Evolutionary conservation across 1,140 invertebrate species (phyloP).

Genomic region (Homarus americanus): DNA sequence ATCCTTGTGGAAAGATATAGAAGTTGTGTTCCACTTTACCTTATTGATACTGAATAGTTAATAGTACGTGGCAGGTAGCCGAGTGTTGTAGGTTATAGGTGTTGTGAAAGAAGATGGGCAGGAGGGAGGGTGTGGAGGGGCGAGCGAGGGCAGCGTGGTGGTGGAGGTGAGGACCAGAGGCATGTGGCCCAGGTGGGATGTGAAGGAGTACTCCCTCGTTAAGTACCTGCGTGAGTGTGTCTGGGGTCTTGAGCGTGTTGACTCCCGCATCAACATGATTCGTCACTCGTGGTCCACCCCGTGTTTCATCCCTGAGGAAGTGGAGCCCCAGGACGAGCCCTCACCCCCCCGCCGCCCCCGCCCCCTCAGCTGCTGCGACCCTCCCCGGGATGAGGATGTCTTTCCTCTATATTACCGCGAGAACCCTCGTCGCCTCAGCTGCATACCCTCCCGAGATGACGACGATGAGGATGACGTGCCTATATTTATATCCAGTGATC

Average conservation of each 20-base stretch:
- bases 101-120: background rate
- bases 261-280: slow-evolving; percentile 56
- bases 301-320: slow-evolving; percentile 49
- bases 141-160: background rate
- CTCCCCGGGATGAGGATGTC: slow-evolving; percentile 8
- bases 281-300: slow-evolving; percentile 58
- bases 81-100: no score
- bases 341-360: background rate
- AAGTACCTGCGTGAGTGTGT: slow-evolving; percentile 65
- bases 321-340: background rate
- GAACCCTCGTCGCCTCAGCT: slow-evolving; percentile 35
- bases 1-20: no score
- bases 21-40: no score
- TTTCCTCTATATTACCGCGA: background rate
- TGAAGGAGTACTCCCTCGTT: slow-evolving; percentile 42
- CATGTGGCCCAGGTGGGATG: slow-evolving; percentile 51
- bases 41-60: no score
- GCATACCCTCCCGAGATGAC: slow-evolving; percentile 49
- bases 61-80: no score
- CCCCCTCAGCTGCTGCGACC: slow-evolving; percentile 35
- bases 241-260: slow-evolving; percentile 46
- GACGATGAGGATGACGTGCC: slow-evolving; percentile 54
- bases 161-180: background rate
- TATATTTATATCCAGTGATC: slow-evolving; percentile 11
- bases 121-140: background rate